Percentiles rank a stretch among this genome's conserved stretches.
These are phyloP conservation scores for Zosterops borbonicus DNA, from an alignment of 2,113 vertebrate genomes.

Conservation along the genomic window DNA sequence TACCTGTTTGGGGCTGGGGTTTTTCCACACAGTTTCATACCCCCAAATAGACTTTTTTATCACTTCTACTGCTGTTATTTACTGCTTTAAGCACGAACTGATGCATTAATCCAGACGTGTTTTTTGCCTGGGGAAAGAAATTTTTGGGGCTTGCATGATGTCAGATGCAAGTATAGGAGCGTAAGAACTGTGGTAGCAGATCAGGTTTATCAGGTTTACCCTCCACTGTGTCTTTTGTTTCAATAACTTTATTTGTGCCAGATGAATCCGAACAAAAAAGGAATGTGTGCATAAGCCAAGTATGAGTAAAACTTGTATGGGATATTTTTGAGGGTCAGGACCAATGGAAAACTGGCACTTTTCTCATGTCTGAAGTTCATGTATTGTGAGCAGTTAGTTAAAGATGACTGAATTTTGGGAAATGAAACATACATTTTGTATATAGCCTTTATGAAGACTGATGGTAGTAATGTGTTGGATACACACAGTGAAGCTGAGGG, in stretches of 20 bases:
- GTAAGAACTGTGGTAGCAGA: rapidly evolving
- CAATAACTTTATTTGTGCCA: neutral
- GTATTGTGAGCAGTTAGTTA: neutral
- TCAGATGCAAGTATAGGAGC: neutral
- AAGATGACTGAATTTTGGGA: neutral
- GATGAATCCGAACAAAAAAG: neutral
- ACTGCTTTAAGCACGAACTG: neutral
- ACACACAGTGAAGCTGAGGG: rapidly evolving
- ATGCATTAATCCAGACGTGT: neutral
- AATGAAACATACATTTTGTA: neutral
- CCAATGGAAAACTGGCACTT: neutral
- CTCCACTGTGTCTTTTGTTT: rapidly evolving
- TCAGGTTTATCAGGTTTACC: neutral
- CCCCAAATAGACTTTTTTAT: neutral
- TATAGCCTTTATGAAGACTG: neutral
- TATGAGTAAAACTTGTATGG: neutral
- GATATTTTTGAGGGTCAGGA: neutral
- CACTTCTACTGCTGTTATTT: neutral
- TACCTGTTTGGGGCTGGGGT: neutral
- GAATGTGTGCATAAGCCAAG: neutral
- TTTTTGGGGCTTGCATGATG: rapidly evolving
- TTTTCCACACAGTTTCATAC: neutral
- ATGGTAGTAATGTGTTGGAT: neutral
- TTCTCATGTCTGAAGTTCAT: neutral
- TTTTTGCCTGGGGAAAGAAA: neutral